Evolutionary conservation across 2,888 invertebrate genomes (phyloP).

Genomic region (Strigamia transsilvanica): DNA sequence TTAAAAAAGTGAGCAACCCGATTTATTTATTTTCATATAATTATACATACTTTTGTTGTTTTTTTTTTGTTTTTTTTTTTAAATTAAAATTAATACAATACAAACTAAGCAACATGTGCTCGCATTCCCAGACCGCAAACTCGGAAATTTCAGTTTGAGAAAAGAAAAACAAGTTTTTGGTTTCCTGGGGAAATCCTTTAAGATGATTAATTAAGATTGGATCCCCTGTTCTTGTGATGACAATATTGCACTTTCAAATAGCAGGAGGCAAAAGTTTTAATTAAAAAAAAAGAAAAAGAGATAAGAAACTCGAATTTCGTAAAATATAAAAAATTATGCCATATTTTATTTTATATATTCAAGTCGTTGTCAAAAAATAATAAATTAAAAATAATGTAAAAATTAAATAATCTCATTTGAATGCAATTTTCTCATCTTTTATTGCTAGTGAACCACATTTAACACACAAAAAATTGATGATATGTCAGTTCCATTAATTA

Average conservation of each 20-base stretch:
- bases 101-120: constrained; percentile 9
- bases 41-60: not conserved
- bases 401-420: not conserved
- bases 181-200: constrained; percentile 30
- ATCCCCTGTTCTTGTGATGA: constrained; percentile 9
- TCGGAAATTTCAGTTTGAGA: not conserved
- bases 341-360: not conserved
- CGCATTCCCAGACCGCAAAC: constrained; percentile 14
- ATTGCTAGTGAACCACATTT: not conserved
- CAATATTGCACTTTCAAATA: constrained; percentile 9
- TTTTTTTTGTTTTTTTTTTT: not conserved
- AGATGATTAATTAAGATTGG: constrained; percentile 26
- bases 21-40: not conserved
- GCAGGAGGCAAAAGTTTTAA: constrained; percentile 21
- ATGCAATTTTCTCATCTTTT: constrained; percentile 1
- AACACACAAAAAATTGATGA: too few relatives aligned
- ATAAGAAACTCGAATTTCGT: not conserved
- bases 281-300: not conserved
- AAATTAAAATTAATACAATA: not conserved
- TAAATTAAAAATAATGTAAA: not conserved
- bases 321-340: not conserved
- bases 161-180: constrained; percentile 20
- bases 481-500: not conserved
- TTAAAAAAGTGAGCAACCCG: constrained; percentile 12
- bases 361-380: not conserved